Conservation (phyloP, 2,797 vertebrate species). For the Bufotes viridis region DNA sequence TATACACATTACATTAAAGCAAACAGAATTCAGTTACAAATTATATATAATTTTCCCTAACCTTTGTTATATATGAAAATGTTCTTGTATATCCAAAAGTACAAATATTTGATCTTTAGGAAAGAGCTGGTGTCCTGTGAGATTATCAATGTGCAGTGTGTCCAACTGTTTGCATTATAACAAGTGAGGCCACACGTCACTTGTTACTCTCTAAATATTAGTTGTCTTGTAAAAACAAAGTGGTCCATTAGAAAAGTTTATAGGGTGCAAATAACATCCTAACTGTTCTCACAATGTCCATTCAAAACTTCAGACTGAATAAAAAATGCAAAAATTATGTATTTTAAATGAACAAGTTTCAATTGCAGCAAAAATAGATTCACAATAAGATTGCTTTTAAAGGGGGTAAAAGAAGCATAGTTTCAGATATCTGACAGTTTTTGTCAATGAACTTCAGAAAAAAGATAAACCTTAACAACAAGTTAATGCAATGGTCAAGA, state of each 20-base stretch:
- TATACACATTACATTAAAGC: not conserved
- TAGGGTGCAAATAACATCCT: not conserved
- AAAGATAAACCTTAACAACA: too few species aligned
- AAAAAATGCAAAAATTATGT: not conserved
- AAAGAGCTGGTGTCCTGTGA: slow-evolving; percentile 25
- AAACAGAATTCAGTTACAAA: not conserved
- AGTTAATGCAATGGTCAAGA: too few species aligned
- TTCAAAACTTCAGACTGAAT: not conserved
- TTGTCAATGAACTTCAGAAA: too few species aligned
- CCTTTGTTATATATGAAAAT: slow-evolving; percentile 11
- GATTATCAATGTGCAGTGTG: slow-evolving; percentile 14
- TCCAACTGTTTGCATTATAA: slow-evolving; percentile 39
- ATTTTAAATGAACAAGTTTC: not conserved
- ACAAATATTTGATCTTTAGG: slow-evolving; percentile 47
- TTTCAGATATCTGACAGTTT: too few species aligned
- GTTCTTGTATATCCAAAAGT: slow-evolving; percentile 32
- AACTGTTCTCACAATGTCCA: not conserved
- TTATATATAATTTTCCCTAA: not conserved
- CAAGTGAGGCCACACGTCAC: slow-evolving; percentile 53
- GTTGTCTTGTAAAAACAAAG: slow-evolving; percentile 31
- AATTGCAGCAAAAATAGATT: too few species aligned
- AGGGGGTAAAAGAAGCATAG: too few species aligned
- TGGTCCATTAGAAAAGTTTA: slow-evolving; percentile 11
- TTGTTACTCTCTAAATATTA: slow-evolving; percentile 53
- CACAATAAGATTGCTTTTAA: too few species aligned